Conservation (phyloP, 37 sponge, comb jelly and placozoan genomes). For the Aphrocallistes beatrix region DNA sequence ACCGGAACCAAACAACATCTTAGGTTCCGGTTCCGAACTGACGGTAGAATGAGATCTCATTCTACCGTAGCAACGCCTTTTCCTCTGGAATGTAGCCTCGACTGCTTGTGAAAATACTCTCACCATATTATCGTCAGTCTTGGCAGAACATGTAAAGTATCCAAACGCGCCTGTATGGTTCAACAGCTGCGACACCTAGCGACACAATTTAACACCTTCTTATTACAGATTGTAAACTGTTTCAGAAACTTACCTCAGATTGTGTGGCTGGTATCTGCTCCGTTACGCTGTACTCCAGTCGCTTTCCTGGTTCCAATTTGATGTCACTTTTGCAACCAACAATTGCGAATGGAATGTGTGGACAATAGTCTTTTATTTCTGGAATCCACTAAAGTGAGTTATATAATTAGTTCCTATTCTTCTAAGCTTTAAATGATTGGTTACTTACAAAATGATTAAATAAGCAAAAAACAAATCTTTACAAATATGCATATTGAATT, state of each 20-base stretch:
- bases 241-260: neutral
- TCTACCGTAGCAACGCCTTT: neutral
- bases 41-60: neutral
- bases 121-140: neutral
- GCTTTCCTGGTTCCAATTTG: neutral
- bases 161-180: neutral
- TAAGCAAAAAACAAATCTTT: too few species aligned
- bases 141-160: neutral
- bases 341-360: neutral
- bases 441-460: too few species aligned
- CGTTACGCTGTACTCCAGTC: neutral
- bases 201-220: slow-evolving; percentile 3
- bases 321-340: neutral
- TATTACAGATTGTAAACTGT: neutral
- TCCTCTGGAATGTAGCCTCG: neutral
- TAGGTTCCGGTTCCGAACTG: neutral
- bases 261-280: neutral
- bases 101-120: neutral
- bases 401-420: neutral
- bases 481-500: too few species aligned
- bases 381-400: slow-evolving; percentile 13
- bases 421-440: too few species aligned
- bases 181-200: slow-evolving; percentile 7
- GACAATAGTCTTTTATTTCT: neutral
- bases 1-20: neutral